Base-by-base conservation (phyloP, 2,888 invertebrate genomes). In the Rapana venosa region DNA sequence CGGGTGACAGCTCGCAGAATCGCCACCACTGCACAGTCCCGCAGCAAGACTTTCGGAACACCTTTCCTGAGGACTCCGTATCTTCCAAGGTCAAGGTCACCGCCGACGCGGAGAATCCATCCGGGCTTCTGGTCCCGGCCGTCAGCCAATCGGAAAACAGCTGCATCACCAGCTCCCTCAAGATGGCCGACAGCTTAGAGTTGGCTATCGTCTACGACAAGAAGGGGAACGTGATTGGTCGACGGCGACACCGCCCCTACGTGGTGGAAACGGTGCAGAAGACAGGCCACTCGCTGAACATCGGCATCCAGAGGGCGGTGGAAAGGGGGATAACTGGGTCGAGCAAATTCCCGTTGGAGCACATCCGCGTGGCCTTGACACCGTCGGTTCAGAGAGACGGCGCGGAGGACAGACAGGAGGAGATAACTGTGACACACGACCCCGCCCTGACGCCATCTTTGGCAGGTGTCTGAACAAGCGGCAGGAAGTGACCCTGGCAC, bases 201-300 rank as follows among this genome's bases (percentile, higher is more conserved):
- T 6, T 84, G 26, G 81, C 58, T 0, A 56, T 56, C 1, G 88
- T 88, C 15, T 88, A 58, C 20, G 85, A 89, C 61, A 85, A 74
- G 56, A 66, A 56, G 35, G 89, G 89, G 26, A 89, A 74, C 32
- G 30, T 77, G 77, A 85, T 89, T 26, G 86, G 87, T 1, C 66
- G 74, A 56, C 36, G 89, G 5, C 20, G 47, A 22, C 56, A 77
- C 26, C 30, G 79, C 17, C 87, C 85, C 15, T 86, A 86, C 66
- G 32, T 86, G 35, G 86, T 86, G 32, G 58, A 84, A 30, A 66
- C 86, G 0, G 77, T 77, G 47, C 61, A 87, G 36, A 87, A 70
- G 17, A 87, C 30, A 36, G 87, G 74, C 30, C 32, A 61, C 86
- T 61, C 66, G 22, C 15, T 86, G 22, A 58, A 66, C 58, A 35